Evolutionary conservation across 2,888 invertebrate genomes (phyloP).

Genomic region (Morpho helenor): DNA sequence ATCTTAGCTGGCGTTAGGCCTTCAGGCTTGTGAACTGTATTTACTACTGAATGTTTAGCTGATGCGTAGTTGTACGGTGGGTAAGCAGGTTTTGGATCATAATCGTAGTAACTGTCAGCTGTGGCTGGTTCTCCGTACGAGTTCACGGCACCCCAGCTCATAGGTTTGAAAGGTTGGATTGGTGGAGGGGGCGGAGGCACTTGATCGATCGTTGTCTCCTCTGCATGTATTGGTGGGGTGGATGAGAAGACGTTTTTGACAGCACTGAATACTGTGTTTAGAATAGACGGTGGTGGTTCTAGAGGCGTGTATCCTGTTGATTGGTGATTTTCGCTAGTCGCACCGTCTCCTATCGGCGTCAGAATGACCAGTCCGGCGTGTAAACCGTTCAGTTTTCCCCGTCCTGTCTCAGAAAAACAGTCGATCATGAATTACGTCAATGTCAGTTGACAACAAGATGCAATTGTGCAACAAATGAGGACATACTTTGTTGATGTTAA

Average conservation of each 20-base stretch:
- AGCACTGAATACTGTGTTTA: slow-evolving; percentile 62
- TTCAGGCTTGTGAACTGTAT: slow-evolving; percentile 34
- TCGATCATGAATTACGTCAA: slow-evolving; percentile 31
- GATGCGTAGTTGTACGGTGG: slow-evolving; percentile 50
- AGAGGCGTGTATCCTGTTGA: slow-evolving; percentile 51
- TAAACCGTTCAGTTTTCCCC: slow-evolving; percentile 65
- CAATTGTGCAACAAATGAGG: no score
- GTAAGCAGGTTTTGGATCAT: slow-evolving; percentile 49
- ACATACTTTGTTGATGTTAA: no score
- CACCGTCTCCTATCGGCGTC: slow-evolving; percentile 57
- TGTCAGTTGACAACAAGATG: slow-evolving; percentile 1
- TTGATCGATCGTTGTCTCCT: slow-evolving; percentile 36
- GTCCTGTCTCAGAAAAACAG: slow-evolving; percentile 70
- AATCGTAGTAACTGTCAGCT: slow-evolving; percentile 51
- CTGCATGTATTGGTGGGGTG: slow-evolving; percentile 32
- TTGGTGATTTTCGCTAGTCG: slow-evolving; percentile 46
- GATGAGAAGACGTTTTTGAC: slow-evolving; percentile 58
- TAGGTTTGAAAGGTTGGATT: slow-evolving; percentile 52
- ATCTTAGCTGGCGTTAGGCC: slow-evolving; percentile 61
- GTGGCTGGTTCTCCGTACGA: slow-evolving; percentile 69
- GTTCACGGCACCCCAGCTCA: slow-evolving; percentile 63
- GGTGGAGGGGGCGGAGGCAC: slow-evolving; percentile 58
- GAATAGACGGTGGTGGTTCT: slow-evolving; percentile 61
- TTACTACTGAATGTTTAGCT: slow-evolving; percentile 46
- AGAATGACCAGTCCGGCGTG: slow-evolving; percentile 70